A percentile compares a stretch with the other conserved stretches of the same genome.
Conservation (phyloP, 2,797 vertebrate genomes). For the Clarias laeviceps region DNA sequence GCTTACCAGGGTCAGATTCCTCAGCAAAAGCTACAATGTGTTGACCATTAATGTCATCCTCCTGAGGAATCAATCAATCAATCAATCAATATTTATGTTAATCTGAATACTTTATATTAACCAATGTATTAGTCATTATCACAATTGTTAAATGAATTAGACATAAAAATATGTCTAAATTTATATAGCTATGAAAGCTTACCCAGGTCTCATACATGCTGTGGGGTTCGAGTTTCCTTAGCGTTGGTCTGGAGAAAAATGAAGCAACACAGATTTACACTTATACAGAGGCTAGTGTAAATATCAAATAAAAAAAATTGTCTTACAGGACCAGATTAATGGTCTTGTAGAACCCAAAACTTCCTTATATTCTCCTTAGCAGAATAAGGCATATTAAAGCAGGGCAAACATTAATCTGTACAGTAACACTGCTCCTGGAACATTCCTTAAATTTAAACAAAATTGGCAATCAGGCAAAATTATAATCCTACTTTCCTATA, state of each 20-base stretch:
- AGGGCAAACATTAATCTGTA: neutral
- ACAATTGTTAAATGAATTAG: neutral
- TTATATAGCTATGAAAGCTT: conserved; percentile 53
- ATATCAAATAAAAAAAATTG: neutral
- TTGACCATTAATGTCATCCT: conserved; percentile 88
- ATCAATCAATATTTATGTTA: neutral
- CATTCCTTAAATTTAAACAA: too few relatives aligned
- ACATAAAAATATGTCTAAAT: neutral
- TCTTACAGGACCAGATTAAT: neutral
- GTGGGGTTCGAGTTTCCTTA: conserved; percentile 87
- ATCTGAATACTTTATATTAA: neutral
- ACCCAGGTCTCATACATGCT: conserved; percentile 97
- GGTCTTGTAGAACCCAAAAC: neutral
- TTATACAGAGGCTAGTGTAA: neutral
- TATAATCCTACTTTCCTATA: neutral
- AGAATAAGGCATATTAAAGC: neutral
- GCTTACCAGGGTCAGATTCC: conserved; percentile 84
- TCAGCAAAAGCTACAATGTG: conserved; percentile 94
- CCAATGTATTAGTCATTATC: neutral
- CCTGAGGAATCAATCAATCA: conserved; percentile 67
- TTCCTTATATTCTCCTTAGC: neutral
- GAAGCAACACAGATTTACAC: conserved; percentile 14
- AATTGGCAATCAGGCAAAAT: neutral
- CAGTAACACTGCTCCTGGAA: neutral
- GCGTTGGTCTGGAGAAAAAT: conserved; percentile 77